phyloP scores from a whole-genome alignment of 2,888 invertebrate species.

The Vesta saturnalis region DNA sequence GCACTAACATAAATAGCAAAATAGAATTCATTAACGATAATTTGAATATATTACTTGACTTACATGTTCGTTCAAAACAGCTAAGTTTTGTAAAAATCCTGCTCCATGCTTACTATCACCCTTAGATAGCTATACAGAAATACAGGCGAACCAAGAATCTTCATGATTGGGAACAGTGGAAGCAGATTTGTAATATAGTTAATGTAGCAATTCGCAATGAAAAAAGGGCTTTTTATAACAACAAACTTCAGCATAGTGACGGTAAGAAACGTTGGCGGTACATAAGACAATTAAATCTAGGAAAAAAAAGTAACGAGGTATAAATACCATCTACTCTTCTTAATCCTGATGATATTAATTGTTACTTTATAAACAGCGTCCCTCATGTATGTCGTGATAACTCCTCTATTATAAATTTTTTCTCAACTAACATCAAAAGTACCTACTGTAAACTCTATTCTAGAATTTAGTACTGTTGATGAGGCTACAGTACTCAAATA shows the following conservation, averaged over 20 bases:
- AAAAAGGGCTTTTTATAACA: background rate
- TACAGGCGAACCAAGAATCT: background rate
- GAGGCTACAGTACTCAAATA: too few species aligned
- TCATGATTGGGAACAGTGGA: background rate
- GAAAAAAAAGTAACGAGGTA: background rate
- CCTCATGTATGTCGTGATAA: background rate
- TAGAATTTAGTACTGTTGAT: too few species aligned
- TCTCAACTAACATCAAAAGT: too few species aligned
- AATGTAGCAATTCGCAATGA: background rate
- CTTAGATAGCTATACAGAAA: background rate
- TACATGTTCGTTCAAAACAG: background rate
- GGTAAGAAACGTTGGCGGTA: background rate
- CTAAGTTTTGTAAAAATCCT: background rate
- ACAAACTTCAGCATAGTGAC: background rate
- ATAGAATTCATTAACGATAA: too few species aligned
- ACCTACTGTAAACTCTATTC: too few species aligned
- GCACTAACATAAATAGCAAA: too few species aligned
- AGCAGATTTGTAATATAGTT: background rate
- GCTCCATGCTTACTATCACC: background rate
- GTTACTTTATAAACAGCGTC: background rate
- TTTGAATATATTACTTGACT: too few species aligned
- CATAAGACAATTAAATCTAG: background rate
- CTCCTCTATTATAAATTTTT: too few species aligned
- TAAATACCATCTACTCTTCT: too few species aligned
- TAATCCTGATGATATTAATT: background rate